Evolutionary conservation across 2,888 invertebrate genomes (phyloP).

Genomic region (Linnaemya tessellans): DNA sequence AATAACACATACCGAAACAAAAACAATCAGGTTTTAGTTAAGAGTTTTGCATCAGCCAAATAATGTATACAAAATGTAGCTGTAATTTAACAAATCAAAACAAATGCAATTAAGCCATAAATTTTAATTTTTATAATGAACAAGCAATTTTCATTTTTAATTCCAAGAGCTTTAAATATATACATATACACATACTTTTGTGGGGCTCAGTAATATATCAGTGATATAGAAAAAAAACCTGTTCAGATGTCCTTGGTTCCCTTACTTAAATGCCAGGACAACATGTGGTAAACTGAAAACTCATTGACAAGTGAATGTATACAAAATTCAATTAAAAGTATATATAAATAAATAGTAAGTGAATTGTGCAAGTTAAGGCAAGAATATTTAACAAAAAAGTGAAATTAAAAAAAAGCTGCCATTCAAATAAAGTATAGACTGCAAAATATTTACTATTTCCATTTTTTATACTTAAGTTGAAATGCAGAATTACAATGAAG

Average conservation of each 20-base stretch:
- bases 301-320: slow-evolving; percentile 46
- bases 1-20: slow-evolving; percentile 61
- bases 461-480: slow-evolving; percentile 10
- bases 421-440: slow-evolving; percentile 12
- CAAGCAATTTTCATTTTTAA: slow-evolving; percentile 10
- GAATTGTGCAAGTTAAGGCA: slow-evolving; percentile 23
- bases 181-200: neutral
- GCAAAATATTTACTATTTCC: neutral
- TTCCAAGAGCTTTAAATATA: slow-evolving; percentile 29
- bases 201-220: slow-evolving; percentile 34
- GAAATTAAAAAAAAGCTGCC: slow-evolving; percentile 50
- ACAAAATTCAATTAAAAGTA: neutral
- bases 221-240: slow-evolving; percentile 42
- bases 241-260: slow-evolving; percentile 57
- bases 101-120: slow-evolving; percentile 54
- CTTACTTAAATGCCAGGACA: slow-evolving; percentile 54
- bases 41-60: slow-evolving; percentile 53
- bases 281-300: slow-evolving; percentile 46
- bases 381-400: slow-evolving; percentile 6
- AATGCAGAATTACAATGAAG: slow-evolving; percentile 49
- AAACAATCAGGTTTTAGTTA: slow-evolving; percentile 59
- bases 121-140: slow-evolving; percentile 19
- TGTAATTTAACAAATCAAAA: slow-evolving; percentile 49
- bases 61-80: slow-evolving; percentile 32
- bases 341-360: slow-evolving; percentile 3